Evolutionary conservation across 2,888 invertebrate genomes (phyloP).

Genomic region (Erebia ligea): DNA sequence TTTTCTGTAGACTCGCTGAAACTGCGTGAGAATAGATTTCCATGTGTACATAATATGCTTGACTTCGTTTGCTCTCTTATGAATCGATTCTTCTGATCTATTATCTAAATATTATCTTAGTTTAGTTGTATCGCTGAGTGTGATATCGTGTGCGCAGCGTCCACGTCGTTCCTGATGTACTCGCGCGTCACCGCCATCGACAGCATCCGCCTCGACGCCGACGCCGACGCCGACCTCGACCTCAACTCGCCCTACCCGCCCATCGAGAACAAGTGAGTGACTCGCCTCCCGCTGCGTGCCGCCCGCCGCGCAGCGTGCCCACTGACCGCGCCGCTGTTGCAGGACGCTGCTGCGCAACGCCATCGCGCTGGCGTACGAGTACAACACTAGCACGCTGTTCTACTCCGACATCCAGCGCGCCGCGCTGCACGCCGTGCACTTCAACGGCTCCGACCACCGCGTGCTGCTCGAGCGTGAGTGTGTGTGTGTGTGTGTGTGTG

Average conservation of each 20-base stretch:
- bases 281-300: neutral
- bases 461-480: conserved; percentile 87
- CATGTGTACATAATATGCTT: too few relatives aligned
- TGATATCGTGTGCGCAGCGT: conserved; percentile 79
- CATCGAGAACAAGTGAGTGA: conserved; percentile 84
- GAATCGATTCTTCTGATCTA: too few relatives aligned
- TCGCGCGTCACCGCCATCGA: conserved; percentile 92
- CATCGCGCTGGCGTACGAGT: conserved; percentile 93
- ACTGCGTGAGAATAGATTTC: too few relatives aligned
- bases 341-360: conserved; percentile 91
- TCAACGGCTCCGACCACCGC: conserved; percentile 89
- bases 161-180: conserved; percentile 92
- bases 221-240: conserved; percentile 86
- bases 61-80: too few relatives aligned
- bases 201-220: conserved; percentile 89
- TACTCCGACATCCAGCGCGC: conserved; percentile 95
- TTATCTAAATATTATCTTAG: too few relatives aligned
- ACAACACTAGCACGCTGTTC: conserved; percentile 86
- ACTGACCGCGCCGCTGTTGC: conserved; percentile 18
- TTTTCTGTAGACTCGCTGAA: too few relatives aligned
- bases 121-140: conserved; percentile 78
- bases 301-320: neutral
- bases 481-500: too few relatives aligned
- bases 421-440: conserved; percentile 91
- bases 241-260: conserved; percentile 90